Evolutionary conservation across 2,113 vertebrate species (phyloP).

Genomic region (Muntiacus muntjak): DNA sequence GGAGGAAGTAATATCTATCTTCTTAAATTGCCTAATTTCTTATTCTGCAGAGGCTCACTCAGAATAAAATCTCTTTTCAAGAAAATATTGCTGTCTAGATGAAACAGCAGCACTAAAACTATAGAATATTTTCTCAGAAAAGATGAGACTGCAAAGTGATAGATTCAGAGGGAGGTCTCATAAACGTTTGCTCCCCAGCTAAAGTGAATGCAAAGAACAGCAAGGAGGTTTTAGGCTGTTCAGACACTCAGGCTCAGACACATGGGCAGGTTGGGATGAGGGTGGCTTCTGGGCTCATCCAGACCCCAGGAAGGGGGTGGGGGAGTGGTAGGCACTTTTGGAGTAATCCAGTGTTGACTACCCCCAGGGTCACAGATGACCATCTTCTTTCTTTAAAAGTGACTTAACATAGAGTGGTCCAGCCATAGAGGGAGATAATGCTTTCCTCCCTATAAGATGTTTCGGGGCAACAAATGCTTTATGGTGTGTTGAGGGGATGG

Average conservation of each 20-base stretch:
- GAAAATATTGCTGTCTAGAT: conserved; percentile 44
- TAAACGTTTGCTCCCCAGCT: neutral
- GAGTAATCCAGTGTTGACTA: neutral
- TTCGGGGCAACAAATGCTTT: neutral
- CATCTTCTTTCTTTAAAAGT: neutral
- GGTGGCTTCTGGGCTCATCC: neutral
- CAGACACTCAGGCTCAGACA: accelerated
- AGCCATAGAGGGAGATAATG: neutral
- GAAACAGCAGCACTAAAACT: conserved; percentile 22
- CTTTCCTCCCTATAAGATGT: neutral
- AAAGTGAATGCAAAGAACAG: neutral
- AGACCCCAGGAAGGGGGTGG: accelerated
- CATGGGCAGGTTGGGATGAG: accelerated
- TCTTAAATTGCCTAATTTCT: conserved; percentile 57
- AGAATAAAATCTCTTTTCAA: conserved; percentile 56
- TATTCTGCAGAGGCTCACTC: conserved; percentile 55
- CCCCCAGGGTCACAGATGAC: too few relatives aligned
- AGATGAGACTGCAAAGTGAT: conserved; percentile 16
- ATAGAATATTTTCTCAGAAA: neutral
- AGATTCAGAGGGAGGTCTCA: neutral
- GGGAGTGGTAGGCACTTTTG: neutral
- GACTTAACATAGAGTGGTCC: accelerated
- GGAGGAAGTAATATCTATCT: conserved; percentile 51
- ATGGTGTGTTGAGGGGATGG: neutral
- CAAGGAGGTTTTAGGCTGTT: neutral